Percentiles rank a stretch among this genome's conserved stretches.
phyloP scores from a whole-genome alignment of 2,113 vertebrate genomes.

The Speoplatyrhinus poulsoni region DNA sequence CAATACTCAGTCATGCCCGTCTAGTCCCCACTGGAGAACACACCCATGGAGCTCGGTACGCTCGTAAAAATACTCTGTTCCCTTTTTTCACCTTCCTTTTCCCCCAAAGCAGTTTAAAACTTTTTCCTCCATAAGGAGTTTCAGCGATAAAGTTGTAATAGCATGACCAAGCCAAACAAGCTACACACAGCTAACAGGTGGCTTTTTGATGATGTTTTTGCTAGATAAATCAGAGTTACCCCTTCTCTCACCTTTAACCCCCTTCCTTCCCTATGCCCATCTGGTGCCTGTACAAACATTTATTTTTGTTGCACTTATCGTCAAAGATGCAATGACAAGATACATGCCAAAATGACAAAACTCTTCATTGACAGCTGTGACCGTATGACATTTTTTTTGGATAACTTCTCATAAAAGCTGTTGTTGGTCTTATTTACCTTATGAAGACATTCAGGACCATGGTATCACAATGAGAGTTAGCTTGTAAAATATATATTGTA shows the following conservation, averaged over 20 bases:
- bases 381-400: slow-evolving; percentile 46
- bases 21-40: slow-evolving; percentile 87
- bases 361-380: slow-evolving; percentile 62
- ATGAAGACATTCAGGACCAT: slow-evolving; percentile 62
- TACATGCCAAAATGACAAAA: slow-evolving; percentile 35
- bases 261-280: slow-evolving; percentile 40
- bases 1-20: slow-evolving; percentile 89
- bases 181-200: slow-evolving; percentile 20
- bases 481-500: slow-evolving; percentile 67
- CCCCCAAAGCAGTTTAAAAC: slow-evolving; percentile 42
- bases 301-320: slow-evolving; percentile 55
- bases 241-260: slow-evolving; percentile 34
- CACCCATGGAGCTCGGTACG: slow-evolving; percentile 98
- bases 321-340: slow-evolving; percentile 32
- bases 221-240: slow-evolving; percentile 31
- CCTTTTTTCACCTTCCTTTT: slow-evolving; percentile 51
- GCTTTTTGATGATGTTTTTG: slow-evolving; percentile 27
- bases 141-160: slow-evolving; percentile 5
- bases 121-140: slow-evolving; percentile 19
- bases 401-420: slow-evolving; percentile 43
- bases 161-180: slow-evolving; percentile 12
- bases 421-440: slow-evolving; percentile 56
- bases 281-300: slow-evolving; percentile 37
- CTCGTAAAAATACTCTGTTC: slow-evolving; percentile 77
- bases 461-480: slow-evolving; percentile 67